phyloP scores from a whole-genome alignment of 2,113 vertebrate genomes.

The Otus sunia region DNA sequence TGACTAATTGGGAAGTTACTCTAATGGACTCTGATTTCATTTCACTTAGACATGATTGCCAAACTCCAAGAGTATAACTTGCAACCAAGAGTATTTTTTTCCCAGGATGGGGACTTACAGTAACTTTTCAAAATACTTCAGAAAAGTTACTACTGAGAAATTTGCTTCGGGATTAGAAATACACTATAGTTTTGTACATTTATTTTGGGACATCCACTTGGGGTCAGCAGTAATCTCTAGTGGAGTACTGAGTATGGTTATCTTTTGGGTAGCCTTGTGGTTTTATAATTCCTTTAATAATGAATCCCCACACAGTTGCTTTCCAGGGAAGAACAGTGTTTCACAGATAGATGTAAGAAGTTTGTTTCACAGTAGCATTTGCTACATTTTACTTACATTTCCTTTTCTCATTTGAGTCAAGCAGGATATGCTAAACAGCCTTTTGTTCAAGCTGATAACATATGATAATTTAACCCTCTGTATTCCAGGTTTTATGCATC shows the following conservation, averaged over 20 bases:
- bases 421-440: neutral
- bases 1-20: neutral
- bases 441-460: slow-evolving; percentile 11
- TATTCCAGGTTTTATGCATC: neutral
- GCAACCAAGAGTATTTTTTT: neutral
- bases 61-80: neutral
- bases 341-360: neutral
- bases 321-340: neutral
- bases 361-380: neutral
- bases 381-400: neutral
- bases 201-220: neutral
- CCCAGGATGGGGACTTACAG: neutral
- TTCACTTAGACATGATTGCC: neutral
- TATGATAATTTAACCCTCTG: slow-evolving; percentile 11
- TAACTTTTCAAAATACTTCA: neutral
- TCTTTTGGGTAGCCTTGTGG: neutral
- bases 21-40: neutral
- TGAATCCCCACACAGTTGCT: neutral
- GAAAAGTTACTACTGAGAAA: neutral
- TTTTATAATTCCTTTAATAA: slow-evolving; percentile 1
- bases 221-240: neutral
- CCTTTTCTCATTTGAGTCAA: neutral
- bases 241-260: neutral
- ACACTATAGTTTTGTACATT: neutral
- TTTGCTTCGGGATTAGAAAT: neutral